These are phyloP conservation scores for Glandiceps talaboti DNA, from an alignment of 53 echinoderm and acorn worm genomes.

Conservation along the genomic window DNA sequence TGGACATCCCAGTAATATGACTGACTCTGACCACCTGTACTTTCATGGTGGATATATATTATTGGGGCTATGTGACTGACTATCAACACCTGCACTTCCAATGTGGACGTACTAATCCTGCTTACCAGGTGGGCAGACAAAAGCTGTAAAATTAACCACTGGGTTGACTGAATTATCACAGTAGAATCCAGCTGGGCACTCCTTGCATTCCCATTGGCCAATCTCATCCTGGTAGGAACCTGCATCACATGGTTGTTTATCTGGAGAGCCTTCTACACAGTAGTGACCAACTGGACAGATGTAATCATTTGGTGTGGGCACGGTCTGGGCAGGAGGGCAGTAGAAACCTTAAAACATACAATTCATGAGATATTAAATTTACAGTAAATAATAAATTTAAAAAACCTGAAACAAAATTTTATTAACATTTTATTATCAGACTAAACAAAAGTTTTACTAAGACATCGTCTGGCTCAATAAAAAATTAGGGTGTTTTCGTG, in stretches of 20 bases:
- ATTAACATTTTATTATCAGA: too few species aligned
- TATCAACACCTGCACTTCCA: too few species aligned
- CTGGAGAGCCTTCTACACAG: slow-evolving; percentile 57
- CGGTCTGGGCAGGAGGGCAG: slow-evolving; percentile 77
- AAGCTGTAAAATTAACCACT: slow-evolving; percentile 69
- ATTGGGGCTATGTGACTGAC: too few species aligned
- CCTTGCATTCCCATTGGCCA: slow-evolving; percentile 69
- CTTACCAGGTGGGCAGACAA: slow-evolving; percentile 82
- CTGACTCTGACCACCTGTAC: too few species aligned
- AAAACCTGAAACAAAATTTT: too few species aligned
- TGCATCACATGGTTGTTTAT: slow-evolving; percentile 68
- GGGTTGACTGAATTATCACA: slow-evolving; percentile 74
- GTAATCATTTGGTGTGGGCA: slow-evolving; percentile 71
- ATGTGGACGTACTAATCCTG: background rate
- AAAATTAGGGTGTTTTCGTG: too few species aligned
- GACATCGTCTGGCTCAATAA: too few species aligned
- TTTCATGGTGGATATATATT: too few species aligned
- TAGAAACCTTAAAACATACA: slow-evolving; percentile 50
- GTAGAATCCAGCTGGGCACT: slow-evolving; percentile 86
- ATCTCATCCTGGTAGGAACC: slow-evolving; percentile 80
- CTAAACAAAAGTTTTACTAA: too few species aligned
- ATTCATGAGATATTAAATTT: background rate
- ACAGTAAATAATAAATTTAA: too few species aligned
- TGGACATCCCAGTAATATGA: too few species aligned
- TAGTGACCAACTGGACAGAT: slow-evolving; percentile 73